A percentile compares a stretch with the other conserved stretches of the same genome.
These are phyloP conservation scores for Phrynosoma platyrhinos DNA, from an alignment of 2,113 vertebrate species.

Conservation along the genomic window DNA sequence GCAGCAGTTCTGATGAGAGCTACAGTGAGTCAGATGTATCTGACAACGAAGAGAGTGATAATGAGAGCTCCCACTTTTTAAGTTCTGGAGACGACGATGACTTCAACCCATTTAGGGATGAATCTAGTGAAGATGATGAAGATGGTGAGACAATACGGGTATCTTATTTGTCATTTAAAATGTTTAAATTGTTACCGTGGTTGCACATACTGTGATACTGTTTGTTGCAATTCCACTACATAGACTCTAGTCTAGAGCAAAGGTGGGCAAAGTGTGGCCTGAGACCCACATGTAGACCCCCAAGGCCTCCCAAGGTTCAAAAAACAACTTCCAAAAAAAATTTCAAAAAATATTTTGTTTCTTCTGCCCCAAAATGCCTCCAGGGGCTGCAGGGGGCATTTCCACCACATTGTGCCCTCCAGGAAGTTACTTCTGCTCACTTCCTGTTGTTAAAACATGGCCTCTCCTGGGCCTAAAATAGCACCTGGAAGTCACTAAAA, in stretches of 20 bases:
- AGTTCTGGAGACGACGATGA: slow-evolving; percentile 95
- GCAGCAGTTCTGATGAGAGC: slow-evolving; percentile 94
- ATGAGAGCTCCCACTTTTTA: slow-evolving; percentile 91
- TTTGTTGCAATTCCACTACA: neutral
- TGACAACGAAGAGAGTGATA: slow-evolving; percentile 90
- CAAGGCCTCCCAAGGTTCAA: too few relatives aligned
- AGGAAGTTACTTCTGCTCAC: too few relatives aligned
- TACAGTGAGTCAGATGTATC: slow-evolving; percentile 85
- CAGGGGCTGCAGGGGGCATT: neutral
- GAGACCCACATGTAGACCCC: too few relatives aligned
- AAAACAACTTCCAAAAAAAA: too few relatives aligned
- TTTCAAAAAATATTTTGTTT: too few relatives aligned
- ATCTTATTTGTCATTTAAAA: neutral
- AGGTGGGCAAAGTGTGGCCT: too few relatives aligned
- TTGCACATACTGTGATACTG: neutral
- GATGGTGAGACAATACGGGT: slow-evolving; percentile 82
- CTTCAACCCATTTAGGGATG: slow-evolving; percentile 96
- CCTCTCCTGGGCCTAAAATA: too few relatives aligned
- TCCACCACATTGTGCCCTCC: neutral
- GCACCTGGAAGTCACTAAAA: too few relatives aligned
- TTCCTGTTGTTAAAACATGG: too few relatives aligned
- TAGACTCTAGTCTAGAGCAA: too few relatives aligned
- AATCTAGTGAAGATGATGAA: slow-evolving; percentile 93
- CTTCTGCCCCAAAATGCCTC: too few relatives aligned
- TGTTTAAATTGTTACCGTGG: neutral